Base-by-base conservation (phyloP, 2,888 invertebrate species). In the Lasioglossum morio region DNA sequence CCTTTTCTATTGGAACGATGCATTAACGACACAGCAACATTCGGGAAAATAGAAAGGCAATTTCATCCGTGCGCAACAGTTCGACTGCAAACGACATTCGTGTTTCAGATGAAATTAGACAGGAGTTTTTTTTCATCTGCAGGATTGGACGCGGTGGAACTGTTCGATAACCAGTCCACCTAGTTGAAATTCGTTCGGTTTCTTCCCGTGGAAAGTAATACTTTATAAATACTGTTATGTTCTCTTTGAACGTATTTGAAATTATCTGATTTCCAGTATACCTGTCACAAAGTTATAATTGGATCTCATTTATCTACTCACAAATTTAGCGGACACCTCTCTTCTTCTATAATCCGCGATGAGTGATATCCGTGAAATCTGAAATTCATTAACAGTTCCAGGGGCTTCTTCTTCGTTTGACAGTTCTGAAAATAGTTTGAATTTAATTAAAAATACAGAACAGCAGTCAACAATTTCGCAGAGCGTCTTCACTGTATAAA, bases 1-100 rank as follows among this genome's bases (percentile, higher is more conserved):
- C n/a, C 2, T 57, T n/a, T 57, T n/a, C 12, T 12, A n/a, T 12
- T n/a, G 57, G 12, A 57, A 57, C 12, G 12, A 57, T n/a, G 1
- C n/a, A n/a, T 57, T n/a, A 57, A 12, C n/a, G n/a, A n/a, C 4
- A 12, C 12, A n/a, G 57, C n/a, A 57, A 57, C 57, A n/a, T n/a
- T 57, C 23, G 12, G 12, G n/a, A n/a, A 57, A n/a, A 57, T 12
- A 57, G 57, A n/a, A n/a, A n/a, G 12, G n/a, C 57, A n/a, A n/a
- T 57, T 57, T 57, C 57, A 57, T 0, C 23, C 23, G 5, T 7
- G 23, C 12, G 12, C 12, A 10, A 12, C 0, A n/a, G 57, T n/a
- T n/a, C n/a, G 57, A 12, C n/a, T 57, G 57, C 57, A 57, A 57
- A n/a, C 57, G 57, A 57, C 57, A 57, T 57, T 57, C 57, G 57